These are phyloP conservation scores for Esox masquinongy DNA, from an alignment of 2,797 vertebrate genomes.

Conservation along the genomic window DNA sequence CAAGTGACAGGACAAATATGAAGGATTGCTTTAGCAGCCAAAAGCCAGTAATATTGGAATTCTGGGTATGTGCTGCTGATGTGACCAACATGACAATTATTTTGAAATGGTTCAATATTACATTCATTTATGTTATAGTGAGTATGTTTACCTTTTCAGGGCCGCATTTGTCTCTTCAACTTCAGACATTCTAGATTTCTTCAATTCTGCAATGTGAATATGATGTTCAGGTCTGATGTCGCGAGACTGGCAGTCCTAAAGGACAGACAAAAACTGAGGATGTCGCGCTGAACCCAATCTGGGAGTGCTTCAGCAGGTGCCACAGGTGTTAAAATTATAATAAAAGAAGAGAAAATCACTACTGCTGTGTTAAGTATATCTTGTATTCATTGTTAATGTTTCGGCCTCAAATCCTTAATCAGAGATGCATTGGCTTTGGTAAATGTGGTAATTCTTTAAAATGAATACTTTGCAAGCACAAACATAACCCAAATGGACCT, in stretches of 20 bases:
- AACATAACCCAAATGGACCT: not conserved
- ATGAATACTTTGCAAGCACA: not conserved
- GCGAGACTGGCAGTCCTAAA: not conserved
- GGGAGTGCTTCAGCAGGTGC: not conserved
- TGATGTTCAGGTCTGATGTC: not conserved
- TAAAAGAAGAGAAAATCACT: not conserved
- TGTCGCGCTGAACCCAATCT: not conserved
- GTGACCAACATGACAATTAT: not conserved
- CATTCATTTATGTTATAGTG: not conserved
- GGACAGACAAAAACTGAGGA: not conserved
- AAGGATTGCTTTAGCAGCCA: not conserved
- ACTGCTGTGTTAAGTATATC: not conserved
- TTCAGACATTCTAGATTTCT: not conserved
- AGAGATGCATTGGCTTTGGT: not conserved
- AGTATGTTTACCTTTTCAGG: not conserved
- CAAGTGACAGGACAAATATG: not conserved
- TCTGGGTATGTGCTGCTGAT: not conserved
- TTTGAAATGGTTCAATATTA: not conserved
- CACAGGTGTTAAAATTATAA: not conserved
- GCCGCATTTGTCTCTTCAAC: not conserved
- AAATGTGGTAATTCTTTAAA: not conserved
- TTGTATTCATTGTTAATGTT: not conserved
- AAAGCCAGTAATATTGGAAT: not conserved
- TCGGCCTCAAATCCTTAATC: not conserved
- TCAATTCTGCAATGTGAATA: not conserved